Evolutionary conservation across 2,888 invertebrate species (phyloP).

Genomic region (Chamaedrilus cognettii): DNA sequence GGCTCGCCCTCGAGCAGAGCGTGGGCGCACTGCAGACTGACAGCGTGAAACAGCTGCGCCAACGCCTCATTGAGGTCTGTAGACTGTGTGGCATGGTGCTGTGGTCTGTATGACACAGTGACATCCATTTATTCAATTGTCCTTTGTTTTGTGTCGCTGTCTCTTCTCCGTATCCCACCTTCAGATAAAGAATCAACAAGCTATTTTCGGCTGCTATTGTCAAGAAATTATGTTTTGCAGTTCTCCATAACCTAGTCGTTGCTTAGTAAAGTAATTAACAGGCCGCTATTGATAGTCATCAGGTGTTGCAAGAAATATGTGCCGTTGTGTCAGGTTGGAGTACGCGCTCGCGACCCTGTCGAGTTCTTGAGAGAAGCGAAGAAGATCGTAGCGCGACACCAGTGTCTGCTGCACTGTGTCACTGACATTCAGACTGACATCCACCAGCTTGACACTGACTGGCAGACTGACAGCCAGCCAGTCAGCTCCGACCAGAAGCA

Average conservation of each 20-base stretch:
- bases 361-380: slow-evolving; percentile 59
- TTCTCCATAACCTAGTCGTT: too few relatives aligned
- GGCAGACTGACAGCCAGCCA: too few relatives aligned
- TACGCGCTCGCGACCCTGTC: slow-evolving; percentile 61
- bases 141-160: background rate
- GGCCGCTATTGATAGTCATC: too few relatives aligned
- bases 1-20: background rate
- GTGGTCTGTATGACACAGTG: background rate
- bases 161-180: background rate
- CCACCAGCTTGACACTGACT: too few relatives aligned
- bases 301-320: too few relatives aligned
- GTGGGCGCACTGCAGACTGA: background rate
- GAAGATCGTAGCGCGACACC: slow-evolving; percentile 81
- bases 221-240: too few relatives aligned
- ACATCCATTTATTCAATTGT: background rate
- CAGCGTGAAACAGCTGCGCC: background rate
- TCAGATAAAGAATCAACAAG: too few relatives aligned
- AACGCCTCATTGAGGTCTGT: background rate
- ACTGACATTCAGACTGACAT: background rate
- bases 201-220: too few relatives aligned
- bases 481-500: too few relatives aligned
- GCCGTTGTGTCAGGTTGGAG: slow-evolving; percentile 79
- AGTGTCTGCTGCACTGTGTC: background rate
- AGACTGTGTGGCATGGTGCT: background rate
- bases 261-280: too few relatives aligned